Base-by-base conservation (phyloP, 2,888 invertebrate genomes). In the Amblyteles armatorius region DNA sequence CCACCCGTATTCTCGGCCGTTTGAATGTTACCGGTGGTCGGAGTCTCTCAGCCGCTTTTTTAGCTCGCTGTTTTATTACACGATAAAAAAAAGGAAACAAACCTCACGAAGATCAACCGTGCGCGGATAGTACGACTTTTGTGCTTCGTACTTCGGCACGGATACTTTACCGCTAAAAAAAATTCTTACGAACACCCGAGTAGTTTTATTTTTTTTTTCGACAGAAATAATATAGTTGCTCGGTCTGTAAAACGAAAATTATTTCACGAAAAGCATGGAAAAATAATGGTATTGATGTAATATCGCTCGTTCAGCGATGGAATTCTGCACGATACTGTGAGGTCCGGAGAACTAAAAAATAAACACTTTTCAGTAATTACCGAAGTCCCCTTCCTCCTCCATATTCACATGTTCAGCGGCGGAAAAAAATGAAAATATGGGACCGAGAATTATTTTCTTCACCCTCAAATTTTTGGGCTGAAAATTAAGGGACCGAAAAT, bases 151-250 rank as follows among this genome's bases (percentile, higher is more conserved):
- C 29, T 33, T 33, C 29, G 29, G 29, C 60, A 29, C n/a, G n/a
- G 16, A 63, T 63, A 29, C 29, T 63, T 63, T 33, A 33, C 6
- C 33, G 33, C 5, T 63, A 63, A 19, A 19, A 63, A 63, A 63
- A 33, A 63, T 63, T 63, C 60, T 33, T 63, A 63, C 60, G 60
- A n/a, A 63, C 29, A 29, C 60, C n/a, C 29, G 16, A 33, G 16
- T 60, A 16, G 26, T 29, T 63, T 29, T 33, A 63, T 29, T 63
- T 29, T 60, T 29, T 29, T 60, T 29, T 60, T 16, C 13, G 22
- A 33, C 4, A 63, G 5, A 29, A 22, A 22, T 57, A 9, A 52
- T 19, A 9, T 16, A 4, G 11, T 29, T 11, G 13, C 22, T 22
- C 29, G 16, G 2, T n/a, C 60, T 1, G 29, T 5, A n/a, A 9